Conservation (phyloP, 2,113 vertebrate species). For the Coptodon rendalli region DNA sequence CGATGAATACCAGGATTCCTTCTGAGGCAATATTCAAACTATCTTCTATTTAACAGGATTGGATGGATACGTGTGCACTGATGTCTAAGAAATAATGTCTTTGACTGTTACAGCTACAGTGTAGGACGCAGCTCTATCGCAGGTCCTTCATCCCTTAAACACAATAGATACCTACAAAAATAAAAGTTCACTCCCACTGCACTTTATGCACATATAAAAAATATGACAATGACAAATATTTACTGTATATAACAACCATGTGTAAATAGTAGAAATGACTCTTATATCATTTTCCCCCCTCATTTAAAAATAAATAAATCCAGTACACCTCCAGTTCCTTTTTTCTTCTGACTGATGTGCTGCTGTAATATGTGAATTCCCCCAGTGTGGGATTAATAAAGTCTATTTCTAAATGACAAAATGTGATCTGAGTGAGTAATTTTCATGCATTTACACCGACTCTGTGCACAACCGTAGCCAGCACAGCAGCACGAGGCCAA, state of each 20-base stretch:
- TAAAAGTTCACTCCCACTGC: not conserved
- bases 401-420: not conserved
- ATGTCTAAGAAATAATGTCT: not conserved
- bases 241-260: not conserved
- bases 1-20: not conserved
- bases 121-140: not conserved
- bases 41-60: not conserved
- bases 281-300: not conserved
- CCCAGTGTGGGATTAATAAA: not conserved
- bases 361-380: not conserved
- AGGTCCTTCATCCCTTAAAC: not conserved
- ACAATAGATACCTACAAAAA: not conserved
- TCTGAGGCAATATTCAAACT: not conserved
- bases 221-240: not conserved
- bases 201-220: not conserved
- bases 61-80: not conserved
- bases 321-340: not conserved
- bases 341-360: not conserved
- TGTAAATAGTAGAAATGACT: not conserved
- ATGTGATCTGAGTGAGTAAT: not conserved
- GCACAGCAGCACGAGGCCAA: not conserved
- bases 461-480: not conserved
- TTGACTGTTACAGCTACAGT: not conserved
- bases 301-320: not conserved
- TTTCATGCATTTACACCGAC: not conserved